Evolutionary conservation across 2,888 invertebrate genomes (phyloP).

Genomic region (Tupiocoris notatus): DNA sequence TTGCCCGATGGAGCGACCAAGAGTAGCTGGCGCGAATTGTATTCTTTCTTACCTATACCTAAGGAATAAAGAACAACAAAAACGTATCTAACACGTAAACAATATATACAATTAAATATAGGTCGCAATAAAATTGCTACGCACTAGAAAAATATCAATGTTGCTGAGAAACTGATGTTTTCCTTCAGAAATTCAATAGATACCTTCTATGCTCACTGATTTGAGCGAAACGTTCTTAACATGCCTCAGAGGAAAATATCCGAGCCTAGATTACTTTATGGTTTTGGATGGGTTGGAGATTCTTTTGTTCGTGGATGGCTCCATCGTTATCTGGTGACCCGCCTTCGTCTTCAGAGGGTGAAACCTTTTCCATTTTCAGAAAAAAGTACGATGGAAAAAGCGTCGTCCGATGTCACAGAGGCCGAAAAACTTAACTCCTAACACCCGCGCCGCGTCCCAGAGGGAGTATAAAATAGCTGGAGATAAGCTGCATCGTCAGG

Average conservation of each 20-base stretch:
- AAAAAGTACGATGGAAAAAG: slow-evolving; percentile 1
- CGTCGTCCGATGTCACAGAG: slow-evolving; percentile 20
- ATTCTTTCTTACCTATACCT: no score
- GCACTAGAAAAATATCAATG: no score
- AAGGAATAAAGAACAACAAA: no score
- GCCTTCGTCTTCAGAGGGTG: neutral
- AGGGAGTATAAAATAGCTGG: slow-evolving; percentile 25
- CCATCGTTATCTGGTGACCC: neutral
- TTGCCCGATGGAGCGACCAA: no score
- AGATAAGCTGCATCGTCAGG: slow-evolving; percentile 25
- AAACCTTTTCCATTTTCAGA: neutral
- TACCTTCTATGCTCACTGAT: no score
- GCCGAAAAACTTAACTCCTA: neutral
- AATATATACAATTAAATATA: no score
- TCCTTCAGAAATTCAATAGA: no score
- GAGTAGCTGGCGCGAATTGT: no score
- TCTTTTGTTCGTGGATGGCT: neutral
- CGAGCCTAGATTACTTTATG: neutral
- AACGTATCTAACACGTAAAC: no score
- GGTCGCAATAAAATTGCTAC: no score
- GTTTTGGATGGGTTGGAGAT: neutral
- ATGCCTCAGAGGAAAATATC: neutral
- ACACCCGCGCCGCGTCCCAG: neutral
- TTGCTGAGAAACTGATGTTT: no score
- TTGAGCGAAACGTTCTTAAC: no score